These are phyloP conservation scores for Zeugodacus cucurbitae DNA, from an alignment of 1,140 invertebrate genomes.

Conservation along the genomic window DNA sequence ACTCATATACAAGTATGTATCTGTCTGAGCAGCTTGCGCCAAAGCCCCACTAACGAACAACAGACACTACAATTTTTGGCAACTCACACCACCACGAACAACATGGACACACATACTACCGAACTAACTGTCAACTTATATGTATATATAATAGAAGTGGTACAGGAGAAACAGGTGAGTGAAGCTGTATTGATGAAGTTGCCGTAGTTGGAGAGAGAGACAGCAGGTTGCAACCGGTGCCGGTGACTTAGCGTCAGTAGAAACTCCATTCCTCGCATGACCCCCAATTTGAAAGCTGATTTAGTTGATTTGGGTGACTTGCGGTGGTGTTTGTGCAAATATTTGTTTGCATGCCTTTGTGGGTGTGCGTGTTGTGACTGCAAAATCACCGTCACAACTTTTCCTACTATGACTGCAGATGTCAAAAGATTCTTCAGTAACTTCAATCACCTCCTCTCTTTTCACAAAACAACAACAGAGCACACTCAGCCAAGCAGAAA, in stretches of 20 bases:
- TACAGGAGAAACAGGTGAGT: background rate
- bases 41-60: conserved; percentile 27
- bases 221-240: background rate
- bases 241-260: background rate
- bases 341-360: background rate
- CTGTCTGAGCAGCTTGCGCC: background rate
- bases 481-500: background rate
- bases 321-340: background rate
- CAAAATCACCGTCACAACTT: conserved; percentile 12
- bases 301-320: background rate
- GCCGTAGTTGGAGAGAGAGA: background rate
- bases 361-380: background rate
- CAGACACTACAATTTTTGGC: background rate
- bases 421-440: background rate
- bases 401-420: background rate
- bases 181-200: background rate
- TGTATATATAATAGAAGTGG: background rate
- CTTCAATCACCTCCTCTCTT: background rate
- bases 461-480: background rate
- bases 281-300: background rate
- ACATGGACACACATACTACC: background rate
- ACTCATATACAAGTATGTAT: background rate
- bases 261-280: background rate
- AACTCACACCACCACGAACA: background rate
- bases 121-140: background rate